Evolutionary conservation across 2,113 vertebrate genomes (phyloP).

Genomic region (Glaucomys volans): DNA sequence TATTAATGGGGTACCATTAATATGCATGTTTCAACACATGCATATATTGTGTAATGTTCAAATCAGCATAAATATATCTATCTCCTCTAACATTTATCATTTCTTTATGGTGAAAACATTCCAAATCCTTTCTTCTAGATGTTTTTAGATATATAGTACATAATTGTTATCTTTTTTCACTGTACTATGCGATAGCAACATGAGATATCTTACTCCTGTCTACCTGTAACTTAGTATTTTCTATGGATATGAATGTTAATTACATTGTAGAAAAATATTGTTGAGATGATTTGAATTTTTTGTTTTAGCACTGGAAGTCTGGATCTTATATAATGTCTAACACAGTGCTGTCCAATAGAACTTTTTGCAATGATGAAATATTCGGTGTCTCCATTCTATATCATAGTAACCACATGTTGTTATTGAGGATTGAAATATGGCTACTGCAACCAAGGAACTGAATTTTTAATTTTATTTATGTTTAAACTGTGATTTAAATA

Average conservation of each 20-base stretch:
- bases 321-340: neutral
- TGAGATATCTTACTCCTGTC: neutral
- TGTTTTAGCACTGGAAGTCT: constrained; percentile 8
- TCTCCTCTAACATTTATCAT: neutral
- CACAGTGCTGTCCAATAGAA: constrained; percentile 18
- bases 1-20: neutral
- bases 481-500: constrained; percentile 57
- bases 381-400: neutral
- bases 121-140: neutral
- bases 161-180: neutral
- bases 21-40: neutral
- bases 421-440: constrained; percentile 18
- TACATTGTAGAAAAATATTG: neutral
- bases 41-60: neutral
- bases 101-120: neutral
- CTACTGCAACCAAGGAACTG: neutral
- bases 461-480: constrained; percentile 19
- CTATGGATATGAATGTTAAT: constrained; percentile 50
- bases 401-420: neutral
- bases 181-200: neutral
- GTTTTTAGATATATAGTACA: neutral
- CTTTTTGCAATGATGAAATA: constrained; percentile 10
- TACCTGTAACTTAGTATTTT: neutral
- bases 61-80: neutral
- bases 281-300: constrained; percentile 51